Evolutionary conservation across 2,113 vertebrate species (phyloP).

Genomic region (Hippocampus mohnikei): DNA sequence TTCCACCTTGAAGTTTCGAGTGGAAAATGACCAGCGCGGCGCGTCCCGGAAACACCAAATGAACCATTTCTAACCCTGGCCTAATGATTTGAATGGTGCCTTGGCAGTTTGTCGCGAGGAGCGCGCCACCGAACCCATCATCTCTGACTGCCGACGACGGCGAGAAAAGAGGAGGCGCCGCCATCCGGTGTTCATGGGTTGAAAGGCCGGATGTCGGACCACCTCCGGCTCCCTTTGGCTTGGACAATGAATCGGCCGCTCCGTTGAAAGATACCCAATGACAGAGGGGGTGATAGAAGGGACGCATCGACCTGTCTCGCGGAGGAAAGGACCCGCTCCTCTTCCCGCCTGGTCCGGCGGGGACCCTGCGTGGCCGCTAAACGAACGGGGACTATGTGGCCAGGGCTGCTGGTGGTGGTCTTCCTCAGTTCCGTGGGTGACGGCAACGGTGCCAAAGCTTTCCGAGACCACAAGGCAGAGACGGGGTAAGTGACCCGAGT

Average conservation of each 20-base stretch:
- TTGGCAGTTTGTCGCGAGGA: neutral
- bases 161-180: neutral
- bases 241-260: slow-evolving; percentile 60
- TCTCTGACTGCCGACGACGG: slow-evolving; percentile 25
- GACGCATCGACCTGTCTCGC: slow-evolving; percentile 57
- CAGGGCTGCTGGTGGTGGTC: slow-evolving; percentile 88
- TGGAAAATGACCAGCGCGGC: too few species aligned
- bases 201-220: slow-evolving; percentile 62
- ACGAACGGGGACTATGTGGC: slow-evolving; percentile 92
- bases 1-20: too few species aligned
- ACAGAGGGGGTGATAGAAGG: slow-evolving; percentile 31
- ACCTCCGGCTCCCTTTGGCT: slow-evolving; percentile 34
- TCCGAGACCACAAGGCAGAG: slow-evolving; percentile 86
- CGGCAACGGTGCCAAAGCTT: slow-evolving; percentile 76
- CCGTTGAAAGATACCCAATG: slow-evolving; percentile 51
- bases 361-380: slow-evolving; percentile 76
- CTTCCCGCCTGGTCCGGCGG: slow-evolving; percentile 74
- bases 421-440: slow-evolving; percentile 90
- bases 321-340: slow-evolving; percentile 60
- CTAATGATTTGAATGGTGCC: neutral
- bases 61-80: neutral
- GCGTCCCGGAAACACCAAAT: neutral
- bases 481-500: slow-evolving; percentile 82
- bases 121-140: neutral
- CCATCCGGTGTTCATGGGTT: slow-evolving; percentile 71